Evolutionary conservation across 2,113 vertebrate species (phyloP).

Genomic region (Danio rerio): DNA sequence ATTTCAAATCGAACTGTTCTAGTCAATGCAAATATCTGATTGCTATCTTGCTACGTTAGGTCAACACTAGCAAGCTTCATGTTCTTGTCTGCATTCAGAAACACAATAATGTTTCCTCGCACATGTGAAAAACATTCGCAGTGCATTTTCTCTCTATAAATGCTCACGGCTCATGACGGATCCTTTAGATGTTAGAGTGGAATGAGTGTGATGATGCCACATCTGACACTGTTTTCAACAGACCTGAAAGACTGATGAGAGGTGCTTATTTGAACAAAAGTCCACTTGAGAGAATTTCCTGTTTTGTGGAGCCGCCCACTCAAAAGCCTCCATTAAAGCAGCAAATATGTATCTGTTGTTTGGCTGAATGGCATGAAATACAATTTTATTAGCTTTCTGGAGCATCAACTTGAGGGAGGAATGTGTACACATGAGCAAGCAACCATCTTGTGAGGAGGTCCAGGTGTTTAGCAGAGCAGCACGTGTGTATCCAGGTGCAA

Average conservation of each 20-base stretch:
- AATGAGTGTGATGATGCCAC: conserved; percentile 36
- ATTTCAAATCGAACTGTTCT: too few relatives aligned
- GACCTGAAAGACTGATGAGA: conserved; percentile 55
- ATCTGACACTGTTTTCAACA: conserved; percentile 54
- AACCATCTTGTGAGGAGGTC: conserved; percentile 14
- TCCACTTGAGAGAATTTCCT: conserved; percentile 57
- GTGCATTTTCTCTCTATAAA: conserved; percentile 28
- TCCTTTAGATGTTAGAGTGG: conserved; percentile 62
- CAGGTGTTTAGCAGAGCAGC: conserved; percentile 38
- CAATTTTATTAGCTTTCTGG: conserved; percentile 29
- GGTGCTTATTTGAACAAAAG: conserved; percentile 56
- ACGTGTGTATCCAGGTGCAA: conserved; percentile 15
- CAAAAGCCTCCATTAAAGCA: conserved; percentile 40
- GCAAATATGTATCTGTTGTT: conserved; percentile 37
- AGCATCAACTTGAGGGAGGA: conserved; percentile 26
- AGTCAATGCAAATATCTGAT: neutral
- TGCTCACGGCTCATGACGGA: conserved; percentile 43
- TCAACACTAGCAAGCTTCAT: neutral
- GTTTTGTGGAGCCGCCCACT: conserved; percentile 49
- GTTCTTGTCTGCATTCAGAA: neutral
- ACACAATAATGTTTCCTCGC: neutral
- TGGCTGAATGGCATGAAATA: conserved; percentile 18
- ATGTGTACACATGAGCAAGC: conserved; percentile 4
- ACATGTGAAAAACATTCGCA: conserved; percentile 9
- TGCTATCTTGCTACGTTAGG: conserved; percentile 25